These are phyloP conservation scores for Corapipo altera DNA, from an alignment of 2,113 vertebrate genomes.

Conservation along the genomic window DNA sequence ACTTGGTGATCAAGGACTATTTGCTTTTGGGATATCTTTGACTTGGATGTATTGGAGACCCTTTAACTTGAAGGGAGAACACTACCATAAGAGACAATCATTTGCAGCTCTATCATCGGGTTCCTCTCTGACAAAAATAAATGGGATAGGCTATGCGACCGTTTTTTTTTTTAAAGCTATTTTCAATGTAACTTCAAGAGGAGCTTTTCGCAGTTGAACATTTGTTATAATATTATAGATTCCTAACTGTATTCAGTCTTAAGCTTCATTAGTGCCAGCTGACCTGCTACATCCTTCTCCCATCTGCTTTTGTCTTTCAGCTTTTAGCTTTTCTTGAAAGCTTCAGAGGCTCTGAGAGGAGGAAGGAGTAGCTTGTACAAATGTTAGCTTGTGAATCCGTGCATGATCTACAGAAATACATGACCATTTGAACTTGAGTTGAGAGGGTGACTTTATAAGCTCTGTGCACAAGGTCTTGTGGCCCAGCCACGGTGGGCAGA, in stretches of 20 bases:
- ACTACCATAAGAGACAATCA: neutral
- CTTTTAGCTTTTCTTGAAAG: neutral
- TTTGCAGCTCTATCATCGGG: neutral
- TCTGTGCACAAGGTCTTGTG: fast-evolving
- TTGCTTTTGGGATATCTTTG: neutral
- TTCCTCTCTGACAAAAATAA: neutral
- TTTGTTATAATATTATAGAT: neutral
- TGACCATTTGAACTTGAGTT: fast-evolving
- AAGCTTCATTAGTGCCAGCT: neutral
- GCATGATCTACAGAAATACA: fast-evolving
- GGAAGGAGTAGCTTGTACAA: neutral
- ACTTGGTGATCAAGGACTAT: neutral
- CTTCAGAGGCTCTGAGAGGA: neutral
- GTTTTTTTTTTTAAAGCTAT: neutral
- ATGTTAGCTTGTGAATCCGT: fast-evolving
- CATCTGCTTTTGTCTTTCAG: neutral
- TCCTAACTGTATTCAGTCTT: neutral
- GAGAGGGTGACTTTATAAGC: neutral
- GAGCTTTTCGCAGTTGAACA: neutral
- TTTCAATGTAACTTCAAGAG: neutral
- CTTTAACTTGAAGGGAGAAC: neutral
- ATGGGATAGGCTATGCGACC: fast-evolving
- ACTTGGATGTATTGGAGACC: neutral
- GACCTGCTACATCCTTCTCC: neutral
- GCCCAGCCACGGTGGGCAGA: fast-evolving